A percentile compares a stretch with the other conserved stretches of the same genome.
Conservation (phyloP, 2,888 invertebrate species). For the Spodoptera picta region DNA sequence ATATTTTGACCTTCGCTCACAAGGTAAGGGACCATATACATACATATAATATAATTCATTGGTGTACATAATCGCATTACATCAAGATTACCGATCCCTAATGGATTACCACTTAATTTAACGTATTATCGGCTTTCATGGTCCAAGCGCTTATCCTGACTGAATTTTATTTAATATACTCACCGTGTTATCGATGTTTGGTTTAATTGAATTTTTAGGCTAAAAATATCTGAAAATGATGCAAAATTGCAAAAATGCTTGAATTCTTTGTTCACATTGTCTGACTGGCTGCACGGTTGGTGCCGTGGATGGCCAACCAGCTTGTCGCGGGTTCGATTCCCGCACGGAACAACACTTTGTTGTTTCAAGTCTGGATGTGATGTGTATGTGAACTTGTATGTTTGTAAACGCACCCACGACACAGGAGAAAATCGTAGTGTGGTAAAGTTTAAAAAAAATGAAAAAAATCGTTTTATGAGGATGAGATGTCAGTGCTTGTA, state of each 20-base stretch:
- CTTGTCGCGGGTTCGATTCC: too few species aligned
- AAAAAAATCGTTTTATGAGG: too few species aligned
- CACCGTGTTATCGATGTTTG: background rate
- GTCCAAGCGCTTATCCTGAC: background rate
- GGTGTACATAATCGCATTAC: slow-evolving; percentile 17
- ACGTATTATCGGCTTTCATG: slow-evolving; percentile 23
- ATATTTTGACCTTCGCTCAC: slow-evolving; percentile 1
- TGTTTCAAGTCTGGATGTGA: too few species aligned
- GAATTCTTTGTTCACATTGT: too few species aligned
- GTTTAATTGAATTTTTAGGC: background rate
- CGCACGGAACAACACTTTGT: too few species aligned
- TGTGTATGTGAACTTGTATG: too few species aligned
- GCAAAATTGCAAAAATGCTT: background rate
- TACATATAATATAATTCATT: slow-evolving; percentile 3
- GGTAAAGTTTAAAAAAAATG: too few species aligned
- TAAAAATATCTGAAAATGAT: background rate
- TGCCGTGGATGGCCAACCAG: too few species aligned
- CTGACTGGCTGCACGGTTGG: too few species aligned
- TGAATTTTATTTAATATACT: slow-evolving; percentile 2
- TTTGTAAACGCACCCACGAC: too few species aligned
- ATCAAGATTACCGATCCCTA: slow-evolving; percentile 29
- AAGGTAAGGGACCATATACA: slow-evolving; percentile 10
- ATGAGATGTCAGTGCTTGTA: too few species aligned
- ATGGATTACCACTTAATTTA: slow-evolving; percentile 38
- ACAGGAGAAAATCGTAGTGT: too few species aligned